Base-by-base conservation (phyloP, 2,888 invertebrate genomes). In the Oxyscelio sp. region DNA sequence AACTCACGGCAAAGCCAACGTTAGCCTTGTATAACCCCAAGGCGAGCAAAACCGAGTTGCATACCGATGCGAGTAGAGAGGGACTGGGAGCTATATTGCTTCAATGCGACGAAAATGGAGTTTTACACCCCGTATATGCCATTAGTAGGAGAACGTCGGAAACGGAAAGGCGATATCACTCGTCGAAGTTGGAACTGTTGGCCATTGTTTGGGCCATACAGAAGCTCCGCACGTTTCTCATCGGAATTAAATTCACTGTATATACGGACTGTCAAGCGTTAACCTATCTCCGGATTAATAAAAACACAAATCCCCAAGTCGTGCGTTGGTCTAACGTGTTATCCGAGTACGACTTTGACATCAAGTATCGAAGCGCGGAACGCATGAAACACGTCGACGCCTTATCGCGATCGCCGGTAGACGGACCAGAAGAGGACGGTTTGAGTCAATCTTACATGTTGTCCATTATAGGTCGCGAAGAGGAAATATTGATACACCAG, bases 61-160 rank as follows among this genome's bases (percentile, higher is more conserved):
- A 81, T 38, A 73, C 80, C 0, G 73, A 73, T 38, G 66, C 65
- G 1, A 34, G 66, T 21, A 24, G 15, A 15, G 4, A 15, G 15
- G 78, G 68, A 0, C 27, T 78, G 4, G 34, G 61, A 0, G 68
- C 59, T 4, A 68, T 68, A 1, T 22, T 78, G 1, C 11, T 89
- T 9, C 89, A 90, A 66, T 21, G 59, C 15, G 87, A 86, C 48
- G 75, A 81, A 6, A 27, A 56, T 17, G 63, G 68, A 31, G 75
- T 65, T 17, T 38, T 85, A 45, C 73, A 83, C 13, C 50, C 88
- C 9, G 87, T 90, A 8, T 88, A 89, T 65, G 83, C 87, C 15
- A 80, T 90, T 4, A 87, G 87, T 21, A 83, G 86, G 34, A 17
- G 65, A 65, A 40, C 58, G 17, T 65, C n/a, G 48, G 73, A 48